A percentile compares a stretch with the other conserved stretches of the same genome.
Evolutionary conservation across 2,113 vertebrate species (phyloP).

Genomic region (Gracilinanus agilis): DNA sequence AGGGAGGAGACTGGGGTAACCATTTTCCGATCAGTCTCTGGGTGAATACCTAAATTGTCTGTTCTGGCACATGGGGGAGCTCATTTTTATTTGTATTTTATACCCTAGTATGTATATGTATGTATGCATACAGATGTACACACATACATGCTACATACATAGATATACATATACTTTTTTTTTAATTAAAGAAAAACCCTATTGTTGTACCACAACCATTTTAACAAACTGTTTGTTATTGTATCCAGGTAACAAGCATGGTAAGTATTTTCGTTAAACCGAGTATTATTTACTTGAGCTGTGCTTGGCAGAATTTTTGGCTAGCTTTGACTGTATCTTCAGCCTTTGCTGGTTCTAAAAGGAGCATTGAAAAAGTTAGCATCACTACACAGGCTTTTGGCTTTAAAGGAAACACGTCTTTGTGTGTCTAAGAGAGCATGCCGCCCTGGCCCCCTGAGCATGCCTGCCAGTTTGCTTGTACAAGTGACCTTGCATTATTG

Average conservation of each 20-base stretch:
- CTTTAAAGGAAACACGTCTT: slow-evolving; percentile 71
- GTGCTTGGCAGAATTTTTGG: slow-evolving; percentile 89
- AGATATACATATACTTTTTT: background rate
- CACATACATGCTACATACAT: background rate
- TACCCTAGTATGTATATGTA: slow-evolving; percentile 71
- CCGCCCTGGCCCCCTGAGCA: slow-evolving; percentile 73
- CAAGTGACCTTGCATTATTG: slow-evolving; percentile 76
- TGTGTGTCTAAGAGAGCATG: slow-evolving; percentile 82
- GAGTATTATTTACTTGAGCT: slow-evolving; percentile 85
- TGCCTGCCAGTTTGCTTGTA: slow-evolving; percentile 86
- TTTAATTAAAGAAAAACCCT: slow-evolving; percentile 76
- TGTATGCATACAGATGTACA: slow-evolving; percentile 53
- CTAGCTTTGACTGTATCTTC: slow-evolving; percentile 87
- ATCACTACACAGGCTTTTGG: slow-evolving; percentile 59
- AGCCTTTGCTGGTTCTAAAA: slow-evolving; percentile 87
- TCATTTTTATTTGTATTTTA: slow-evolving; percentile 70
- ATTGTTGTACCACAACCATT: slow-evolving; percentile 82
- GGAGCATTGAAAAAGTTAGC: slow-evolving; percentile 79
- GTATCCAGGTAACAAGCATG: slow-evolving; percentile 99
- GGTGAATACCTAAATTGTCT: slow-evolving; percentile 50
- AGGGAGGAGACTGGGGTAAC: background rate
- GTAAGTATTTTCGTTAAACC: slow-evolving; percentile 93
- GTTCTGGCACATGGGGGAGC: slow-evolving; percentile 62
- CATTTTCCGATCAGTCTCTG: slow-evolving; percentile 64
- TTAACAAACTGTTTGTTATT: slow-evolving; percentile 94